Evolutionary conservation across 2,888 invertebrate species (phyloP).

Genomic region (Blera fallax): DNA sequence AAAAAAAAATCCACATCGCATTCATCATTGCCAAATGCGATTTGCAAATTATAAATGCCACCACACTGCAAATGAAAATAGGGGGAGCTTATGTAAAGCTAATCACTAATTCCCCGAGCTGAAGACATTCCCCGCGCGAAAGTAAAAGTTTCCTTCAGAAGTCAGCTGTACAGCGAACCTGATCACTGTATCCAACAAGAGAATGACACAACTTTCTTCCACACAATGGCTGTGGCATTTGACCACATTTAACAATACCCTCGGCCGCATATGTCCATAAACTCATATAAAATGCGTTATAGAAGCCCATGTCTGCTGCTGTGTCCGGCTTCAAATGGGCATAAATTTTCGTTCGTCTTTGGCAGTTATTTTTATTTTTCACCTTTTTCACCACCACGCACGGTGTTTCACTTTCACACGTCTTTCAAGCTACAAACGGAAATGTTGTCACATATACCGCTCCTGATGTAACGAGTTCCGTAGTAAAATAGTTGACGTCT

Average conservation of each 20-base stretch:
- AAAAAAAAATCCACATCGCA: background rate
- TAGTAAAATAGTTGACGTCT: conserved; percentile 20
- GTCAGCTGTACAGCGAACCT: background rate
- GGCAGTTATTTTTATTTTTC: background rate
- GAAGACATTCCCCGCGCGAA: background rate
- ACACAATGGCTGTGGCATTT: conserved; percentile 3
- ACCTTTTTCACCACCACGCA: conserved; percentile 22
- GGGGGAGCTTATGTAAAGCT: background rate
- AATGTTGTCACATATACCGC: conserved; percentile 4
- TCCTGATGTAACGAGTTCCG: conserved; percentile 36
- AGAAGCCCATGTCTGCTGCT: background rate
- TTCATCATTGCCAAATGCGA: background rate
- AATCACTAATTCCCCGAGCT: background rate
- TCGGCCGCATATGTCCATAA: conserved; percentile 1
- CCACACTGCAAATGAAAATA: background rate
- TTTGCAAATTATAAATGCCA: background rate
- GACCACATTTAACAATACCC: conserved; percentile 25
- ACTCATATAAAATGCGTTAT: background rate
- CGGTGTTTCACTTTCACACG: conserved; percentile 56
- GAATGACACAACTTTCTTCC: conserved; percentile 20
- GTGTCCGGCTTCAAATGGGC: background rate
- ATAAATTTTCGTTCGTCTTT: conserved; percentile 11
- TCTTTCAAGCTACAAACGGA: conserved; percentile 13
- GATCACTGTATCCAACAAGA: background rate
- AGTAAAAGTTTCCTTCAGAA: conserved; percentile 24